These are phyloP conservation scores for Rousettus leschenaultii DNA, from an alignment of 2,113 vertebrate genomes.

Conservation along the genomic window DNA sequence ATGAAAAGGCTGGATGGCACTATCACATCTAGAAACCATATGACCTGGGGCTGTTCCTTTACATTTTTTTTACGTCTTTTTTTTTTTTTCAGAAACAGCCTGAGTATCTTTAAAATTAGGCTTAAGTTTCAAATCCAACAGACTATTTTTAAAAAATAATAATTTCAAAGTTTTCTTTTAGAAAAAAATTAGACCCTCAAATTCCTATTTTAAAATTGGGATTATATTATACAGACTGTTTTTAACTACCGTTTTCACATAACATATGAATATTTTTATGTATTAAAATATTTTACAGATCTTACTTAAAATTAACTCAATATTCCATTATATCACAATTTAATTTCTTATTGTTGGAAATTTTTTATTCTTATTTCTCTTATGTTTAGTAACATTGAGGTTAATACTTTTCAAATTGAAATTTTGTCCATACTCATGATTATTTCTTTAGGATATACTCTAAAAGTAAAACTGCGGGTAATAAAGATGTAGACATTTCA, in stretches of 20 bases:
- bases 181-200: neutral
- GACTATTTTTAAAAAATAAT: neutral
- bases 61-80: neutral
- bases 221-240: neutral
- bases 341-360: neutral
- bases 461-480: neutral
- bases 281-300: neutral
- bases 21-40: neutral
- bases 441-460: neutral
- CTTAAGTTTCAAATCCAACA: neutral
- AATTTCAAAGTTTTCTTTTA: neutral
- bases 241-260: neutral
- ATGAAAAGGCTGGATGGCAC: neutral
- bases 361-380: neutral
- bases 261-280: neutral
- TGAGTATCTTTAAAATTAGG: neutral
- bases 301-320: neutral
- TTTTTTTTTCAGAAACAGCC: neutral
- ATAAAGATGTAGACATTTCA: neutral
- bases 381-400: neutral
- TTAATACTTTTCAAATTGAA: neutral
- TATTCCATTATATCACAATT: neutral
- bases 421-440: neutral
- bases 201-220: neutral
- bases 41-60: neutral